A percentile compares a stretch with the other conserved stretches of the same genome.
Conservation (phyloP, 2,888 invertebrate genomes). For the Pemphredon lugubris region DNA sequence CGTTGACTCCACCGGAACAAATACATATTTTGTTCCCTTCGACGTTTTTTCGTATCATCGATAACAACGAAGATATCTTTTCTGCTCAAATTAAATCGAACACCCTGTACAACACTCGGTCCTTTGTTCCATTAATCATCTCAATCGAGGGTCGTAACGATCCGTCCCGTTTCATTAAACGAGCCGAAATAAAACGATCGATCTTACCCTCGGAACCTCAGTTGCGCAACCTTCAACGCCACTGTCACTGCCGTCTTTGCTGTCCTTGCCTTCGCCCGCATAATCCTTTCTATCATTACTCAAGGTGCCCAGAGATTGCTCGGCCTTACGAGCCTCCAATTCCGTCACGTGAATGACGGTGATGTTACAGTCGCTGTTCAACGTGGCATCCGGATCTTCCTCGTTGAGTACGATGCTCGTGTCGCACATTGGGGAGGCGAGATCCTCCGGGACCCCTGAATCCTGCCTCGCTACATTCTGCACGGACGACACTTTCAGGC, state of each 20-base stretch:
- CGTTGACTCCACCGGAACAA: too few relatives aligned
- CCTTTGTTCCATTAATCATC: too few relatives aligned
- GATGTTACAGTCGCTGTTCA: constrained; percentile 76
- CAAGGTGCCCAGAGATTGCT: constrained; percentile 32
- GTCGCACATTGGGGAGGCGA: constrained; percentile 69
- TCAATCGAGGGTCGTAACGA: too few relatives aligned
- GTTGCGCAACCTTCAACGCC: constrained; percentile 88
- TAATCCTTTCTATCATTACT: constrained; percentile 64
- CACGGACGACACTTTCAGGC: constrained; percentile 59
- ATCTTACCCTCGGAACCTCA: constrained; percentile 79
- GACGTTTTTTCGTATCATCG: too few relatives aligned
- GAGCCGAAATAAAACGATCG: constrained; percentile 13
- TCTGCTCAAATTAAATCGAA: too few relatives aligned
- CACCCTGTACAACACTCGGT: too few relatives aligned
- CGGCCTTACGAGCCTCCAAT: constrained; percentile 43
- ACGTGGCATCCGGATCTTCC: constrained; percentile 69
- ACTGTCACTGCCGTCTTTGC: constrained; percentile 89
- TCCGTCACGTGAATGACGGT: constrained; percentile 76
- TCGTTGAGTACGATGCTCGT: constrained; percentile 40
- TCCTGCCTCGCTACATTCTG: constrained; percentile 75
- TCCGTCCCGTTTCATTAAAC: not conserved
- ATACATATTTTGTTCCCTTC: too few relatives aligned
- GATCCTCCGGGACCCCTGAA: constrained; percentile 77
- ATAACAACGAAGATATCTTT: too few relatives aligned
- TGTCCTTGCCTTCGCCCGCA: constrained; percentile 73